Evolutionary conservation across 2,113 vertebrate genomes (phyloP).

Genomic region (Neolamprologus toae): DNA sequence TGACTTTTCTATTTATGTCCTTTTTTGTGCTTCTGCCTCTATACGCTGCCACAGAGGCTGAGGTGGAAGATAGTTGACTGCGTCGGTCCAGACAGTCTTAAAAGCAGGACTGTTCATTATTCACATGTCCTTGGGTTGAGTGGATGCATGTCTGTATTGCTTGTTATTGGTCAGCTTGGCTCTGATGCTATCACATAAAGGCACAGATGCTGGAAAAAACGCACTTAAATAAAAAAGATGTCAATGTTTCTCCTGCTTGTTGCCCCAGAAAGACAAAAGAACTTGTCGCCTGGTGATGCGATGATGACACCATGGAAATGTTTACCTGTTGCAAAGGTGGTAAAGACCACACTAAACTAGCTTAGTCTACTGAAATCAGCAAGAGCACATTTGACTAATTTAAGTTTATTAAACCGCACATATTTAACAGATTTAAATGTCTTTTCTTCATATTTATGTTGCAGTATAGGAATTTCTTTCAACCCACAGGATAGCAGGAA

Average conservation of each 20-base stretch:
- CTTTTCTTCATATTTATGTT: neutral
- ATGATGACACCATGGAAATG: neutral
- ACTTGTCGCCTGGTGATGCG: neutral
- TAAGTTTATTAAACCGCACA: neutral
- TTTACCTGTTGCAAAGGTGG: neutral
- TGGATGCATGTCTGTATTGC: neutral
- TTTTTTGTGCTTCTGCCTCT: neutral
- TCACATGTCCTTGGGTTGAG: neutral
- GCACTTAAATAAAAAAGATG: neutral
- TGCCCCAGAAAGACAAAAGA: neutral
- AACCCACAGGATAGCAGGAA: neutral
- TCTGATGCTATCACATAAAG: neutral
- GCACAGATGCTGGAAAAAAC: neutral
- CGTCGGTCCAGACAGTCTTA: neutral
- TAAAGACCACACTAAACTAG: neutral
- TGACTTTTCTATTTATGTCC: constrained; percentile 30
- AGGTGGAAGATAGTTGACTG: neutral
- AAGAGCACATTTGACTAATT: neutral
- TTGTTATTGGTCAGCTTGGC: neutral
- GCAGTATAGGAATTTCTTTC: neutral
- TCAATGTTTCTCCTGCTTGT: neutral
- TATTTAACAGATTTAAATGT: neutral
- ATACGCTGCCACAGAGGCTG: neutral
- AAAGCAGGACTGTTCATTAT: neutral
- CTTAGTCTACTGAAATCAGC: neutral